Base-by-base conservation (phyloP, 2,797 vertebrate species). In the Dipus sagitta region DNA sequence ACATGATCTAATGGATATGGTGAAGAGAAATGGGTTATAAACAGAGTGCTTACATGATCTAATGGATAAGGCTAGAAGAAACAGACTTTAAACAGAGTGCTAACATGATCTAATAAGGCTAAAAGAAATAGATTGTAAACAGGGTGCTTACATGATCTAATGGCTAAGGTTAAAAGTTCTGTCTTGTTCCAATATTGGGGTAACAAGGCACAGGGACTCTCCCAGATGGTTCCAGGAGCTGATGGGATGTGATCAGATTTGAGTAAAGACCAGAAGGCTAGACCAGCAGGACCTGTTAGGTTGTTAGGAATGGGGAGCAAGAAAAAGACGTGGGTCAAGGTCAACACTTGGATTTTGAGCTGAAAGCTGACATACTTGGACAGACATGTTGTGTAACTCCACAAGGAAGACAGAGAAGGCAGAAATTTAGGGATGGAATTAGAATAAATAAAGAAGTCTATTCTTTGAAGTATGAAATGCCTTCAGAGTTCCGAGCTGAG, bases 11-110 rank as follows among this genome's bases (percentile, higher is more conserved):
- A 38, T 38, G 38, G 38, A 38, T 38, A 38, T 6, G 38, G 38
- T 6, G 38, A 38, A 38, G 38, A 38, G 38, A 38, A 38, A 38
- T 38, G 6, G 38, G 6, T 38, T 38, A 6, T 38, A 88, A 93
- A 18, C 34, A 80, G 58, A 92, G 8, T 32, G 24, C 20, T 67
- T 34, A n/a, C 10, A 26, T 23, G 64, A 20, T 65, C 38, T 26
- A 4, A 24, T 28, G 20, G 38, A 58, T 62, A 42, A 77, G 70
- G 30, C 34, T 76, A 30, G 75, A 86, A 76, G 17, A 54, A 54
- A 71, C 1, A 62, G 11, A 47, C 93, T 87, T 94, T 71, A 88
- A 93, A 18, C n/a, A 80, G 58, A 92, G 6, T 32, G 26, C 20
- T 67, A 34, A 32, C 10, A 26, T 23, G 58, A 17, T 65, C 42